Evolutionary conservation across 92 coral and sea anemone species (phyloP), one percentile per base, ranked within the genome.

Genomic region (Phenganax subtilis): DNA sequence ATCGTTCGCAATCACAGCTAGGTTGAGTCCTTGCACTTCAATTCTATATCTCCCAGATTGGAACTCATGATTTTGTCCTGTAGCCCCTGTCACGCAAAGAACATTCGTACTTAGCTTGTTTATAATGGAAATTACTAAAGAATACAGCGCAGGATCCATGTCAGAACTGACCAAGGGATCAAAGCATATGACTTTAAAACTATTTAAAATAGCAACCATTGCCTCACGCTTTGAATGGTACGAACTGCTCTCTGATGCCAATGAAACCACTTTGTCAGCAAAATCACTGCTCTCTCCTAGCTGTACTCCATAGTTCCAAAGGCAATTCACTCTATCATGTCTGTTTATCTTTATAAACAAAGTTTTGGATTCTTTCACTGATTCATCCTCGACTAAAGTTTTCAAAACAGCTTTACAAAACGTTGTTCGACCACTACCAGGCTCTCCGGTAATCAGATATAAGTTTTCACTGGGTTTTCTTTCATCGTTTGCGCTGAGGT

Each of bases 351-450:
- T 75, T 11, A 90, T 29, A 75, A 75, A 89, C 10, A 88, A 62
- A 28, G 92, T 81, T 60, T 91, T 88, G 6, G 88, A 80, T 77
- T 76, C 55, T 58, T 63, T 53, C 55, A 83, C 63, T 57, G 62
- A 76, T 6, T 67, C 60, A 8, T 73, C 71, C 37, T 59, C 51
- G 47, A 90, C 66, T 16, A 90, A 75, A 16, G 77, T 59, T 61
- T 85, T 82, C 80, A 90, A 81, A 37, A 90, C 20, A 30, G 88
- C 89, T 71, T 87, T 87, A 62, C 88, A 80, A 51, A 88, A 77
- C 28, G 97, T 88, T 20, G 94, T 83, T 12, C 92, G 84, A 16
- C 98, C 98, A 84, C 94, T 91, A 15, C 98, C 98, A 63, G 91
- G 93, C 52, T 90, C 83, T 30, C 98, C 98, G 75, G 62, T 12